Evolutionary conservation across 2,888 invertebrate genomes (phyloP), one percentile per base, ranked within the genome.

Genomic region (Noctua fimbriata): DNA sequence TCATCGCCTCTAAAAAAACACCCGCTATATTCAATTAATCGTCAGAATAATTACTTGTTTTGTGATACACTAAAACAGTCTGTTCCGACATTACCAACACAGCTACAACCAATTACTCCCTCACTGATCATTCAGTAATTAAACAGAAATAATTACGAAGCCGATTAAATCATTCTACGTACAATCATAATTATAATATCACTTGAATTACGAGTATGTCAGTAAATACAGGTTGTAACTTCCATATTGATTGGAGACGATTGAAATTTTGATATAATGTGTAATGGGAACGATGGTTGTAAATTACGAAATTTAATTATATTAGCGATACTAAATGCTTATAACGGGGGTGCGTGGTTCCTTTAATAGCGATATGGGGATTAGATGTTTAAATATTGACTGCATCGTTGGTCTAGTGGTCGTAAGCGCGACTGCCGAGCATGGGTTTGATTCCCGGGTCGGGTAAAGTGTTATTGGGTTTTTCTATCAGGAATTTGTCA

Each of bases 261-360:
- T 81, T 78, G 66, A 74, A 87, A 76, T 83, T 74, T 81, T 69
- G 71, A 70, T 74, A 55, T 74, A 44, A 71, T 71, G 73, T 70
- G 69, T 47, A 83, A 76, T 70, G 49, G 32, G 65, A 81, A 83
- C 76, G 63, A 85, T 66, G 63, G 75, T 58, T 84, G 77, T 81
- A 77, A 84, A 77, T 87, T 84, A 67, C 70, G 47, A 72, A 85
- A 86, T 88, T 72, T 86, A 86, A 87, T 86, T 88, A 86, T 77
- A 82, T 86, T 80, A 84, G 41, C 73, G 78, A 63, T 74, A 67
- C 69, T 83, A 73, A 87, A 87, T 83, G 87, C 76, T 83, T 83
- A 66, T 66, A 85, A 74, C 70, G 44, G 60, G 67, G 69, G 67
- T 74, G 77, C 24, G 74, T 2, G 88, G 86, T 70, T 2, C 18